Conservation (phyloP, 2,888 invertebrate genomes). For the Yponomeuta evonymella region DNA sequence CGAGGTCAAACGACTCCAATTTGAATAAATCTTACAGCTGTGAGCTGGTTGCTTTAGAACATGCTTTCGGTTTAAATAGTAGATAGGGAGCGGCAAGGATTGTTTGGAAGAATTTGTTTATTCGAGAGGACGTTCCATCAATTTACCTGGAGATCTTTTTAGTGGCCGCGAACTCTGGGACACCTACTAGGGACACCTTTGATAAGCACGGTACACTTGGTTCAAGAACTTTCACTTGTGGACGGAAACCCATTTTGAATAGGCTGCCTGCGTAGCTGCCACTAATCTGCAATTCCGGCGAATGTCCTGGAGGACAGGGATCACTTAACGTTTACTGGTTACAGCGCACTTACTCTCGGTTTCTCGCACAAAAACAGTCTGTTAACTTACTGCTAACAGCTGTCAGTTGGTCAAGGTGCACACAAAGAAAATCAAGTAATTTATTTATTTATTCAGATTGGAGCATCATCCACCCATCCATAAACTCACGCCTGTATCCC, state of each 20-base stretch:
- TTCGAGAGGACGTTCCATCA: slow-evolving; percentile 9
- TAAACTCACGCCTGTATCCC: too few relatives aligned
- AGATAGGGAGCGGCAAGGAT: background rate
- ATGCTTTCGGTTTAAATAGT: slow-evolving; percentile 2
- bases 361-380: too few relatives aligned
- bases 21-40: background rate
- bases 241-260: too few relatives aligned
- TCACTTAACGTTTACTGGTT: too few relatives aligned
- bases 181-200: background rate
- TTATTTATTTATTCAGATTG: too few relatives aligned
- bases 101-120: background rate
- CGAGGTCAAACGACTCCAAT: background rate
- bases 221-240: too few relatives aligned
- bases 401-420: too few relatives aligned
- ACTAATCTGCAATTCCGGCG: background rate
- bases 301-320: background rate
- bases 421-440: too few relatives aligned
- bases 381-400: too few relatives aligned
- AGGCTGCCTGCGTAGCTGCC: too few relatives aligned
- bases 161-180: background rate
- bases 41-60: background rate
- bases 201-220: background rate
- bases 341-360: too few relatives aligned
- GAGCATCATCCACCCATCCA: too few relatives aligned
- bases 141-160: slow-evolving; percentile 7